phyloP scores from a whole-genome alignment of 2,888 invertebrate species.

The Nymphalis c-album region DNA sequence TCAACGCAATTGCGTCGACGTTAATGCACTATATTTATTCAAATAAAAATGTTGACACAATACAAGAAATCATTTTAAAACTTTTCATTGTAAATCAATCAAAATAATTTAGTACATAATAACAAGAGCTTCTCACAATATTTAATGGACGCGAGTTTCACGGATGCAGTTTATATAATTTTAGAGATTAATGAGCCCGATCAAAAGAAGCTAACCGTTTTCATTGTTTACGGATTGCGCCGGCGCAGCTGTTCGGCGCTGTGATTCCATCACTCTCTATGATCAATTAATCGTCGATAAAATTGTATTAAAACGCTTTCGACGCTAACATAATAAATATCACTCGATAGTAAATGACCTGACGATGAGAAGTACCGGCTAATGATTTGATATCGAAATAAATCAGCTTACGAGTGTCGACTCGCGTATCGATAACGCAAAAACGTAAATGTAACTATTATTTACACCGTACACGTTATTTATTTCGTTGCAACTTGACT shows the following conservation, averaged over 20 bases:
- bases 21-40: too few relatives aligned
- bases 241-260: slow-evolving; percentile 9
- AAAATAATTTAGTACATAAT: not conserved
- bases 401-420: not conserved
- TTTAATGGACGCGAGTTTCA: slow-evolving; percentile 21
- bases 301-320: slow-evolving; percentile 1
- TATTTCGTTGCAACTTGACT: slow-evolving; percentile 1
- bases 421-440: not conserved
- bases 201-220: slow-evolving; percentile 45
- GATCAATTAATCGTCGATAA: not conserved
- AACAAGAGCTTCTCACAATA: not conserved
- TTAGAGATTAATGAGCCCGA: slow-evolving; percentile 38
- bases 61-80: too few relatives aligned
- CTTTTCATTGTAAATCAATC: not conserved
- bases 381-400: slow-evolving; percentile 2
- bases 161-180: slow-evolving; percentile 40
- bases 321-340: slow-evolving; percentile 9
- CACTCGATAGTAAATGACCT: slow-evolving; percentile 1
- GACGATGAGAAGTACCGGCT: slow-evolving; percentile 1
- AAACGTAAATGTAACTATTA: not conserved
- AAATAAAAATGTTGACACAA: too few relatives aligned
- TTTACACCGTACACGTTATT: slow-evolving; percentile 9
- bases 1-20: too few relatives aligned
- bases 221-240: slow-evolving; percentile 41
- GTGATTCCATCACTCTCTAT: slow-evolving; percentile 5